Base-by-base conservation (phyloP, 1,140 invertebrate genomes). In the Papilio helenus region DNA sequence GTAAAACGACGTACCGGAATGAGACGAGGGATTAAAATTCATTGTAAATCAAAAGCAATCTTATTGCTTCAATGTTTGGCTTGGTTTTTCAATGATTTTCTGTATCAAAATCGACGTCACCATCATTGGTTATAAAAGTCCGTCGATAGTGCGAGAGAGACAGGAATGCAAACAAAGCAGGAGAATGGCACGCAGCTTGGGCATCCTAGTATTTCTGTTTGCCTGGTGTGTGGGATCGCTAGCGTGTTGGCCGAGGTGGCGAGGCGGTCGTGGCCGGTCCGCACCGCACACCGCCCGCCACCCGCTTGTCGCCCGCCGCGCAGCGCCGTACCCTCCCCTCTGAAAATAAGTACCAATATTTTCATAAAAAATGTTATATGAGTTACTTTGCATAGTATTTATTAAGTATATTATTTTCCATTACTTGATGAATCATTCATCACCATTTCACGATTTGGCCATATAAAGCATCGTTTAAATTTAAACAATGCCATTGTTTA, bases 181-280 rank as follows among this genome's bases (percentile, higher is more conserved):
- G 73, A 49, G 79, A 85, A 84, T 83, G 87, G 84, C 82, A 88
- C 81, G 88, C 79, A 77, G 79, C 16, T 58, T 23, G 44, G 44
- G 80, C 23, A 86, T 89, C 86, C 79, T 61, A 18, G 7, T 26
- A 12, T 78, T 85, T 87, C 86, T 94, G 91, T 12, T 42, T 16
- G 83, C 93, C 92, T 94, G 83, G 93, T 94, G 90, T 29, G 71
- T 81, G 86, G 87, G 93, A 94, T 93, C 93, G 91, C 86, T 93
- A 88, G 91, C 92, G 91, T 93, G 88, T 93, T 92, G 92, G 90
- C 85, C 90, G 92, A 90, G 90, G 91, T 90, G 91, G 90, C 90
- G 91, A 91, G 89, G 91, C 86, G 90, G 81, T 86, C 85, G 81
- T 76, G 81, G 71, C 26, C 58, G 12, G 61, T 29, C 26, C 61